phyloP scores from a whole-genome alignment of 2,113 vertebrate species.

The Pseudorasbora parva region DNA sequence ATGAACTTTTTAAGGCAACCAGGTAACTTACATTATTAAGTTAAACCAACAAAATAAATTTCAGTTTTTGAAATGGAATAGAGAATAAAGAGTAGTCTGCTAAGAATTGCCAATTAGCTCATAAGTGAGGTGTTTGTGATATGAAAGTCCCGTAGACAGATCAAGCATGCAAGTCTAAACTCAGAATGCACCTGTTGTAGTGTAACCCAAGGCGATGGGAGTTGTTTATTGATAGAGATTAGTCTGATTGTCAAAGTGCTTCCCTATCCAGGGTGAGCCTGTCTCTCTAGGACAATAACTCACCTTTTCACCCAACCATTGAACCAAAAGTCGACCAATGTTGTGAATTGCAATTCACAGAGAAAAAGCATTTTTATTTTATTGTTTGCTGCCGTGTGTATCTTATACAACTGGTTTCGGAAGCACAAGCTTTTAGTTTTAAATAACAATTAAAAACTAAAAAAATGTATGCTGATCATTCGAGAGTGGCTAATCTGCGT shows the following conservation, averaged over 20 bases:
- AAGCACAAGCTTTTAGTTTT: not conserved
- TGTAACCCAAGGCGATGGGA: slow-evolving; percentile 26
- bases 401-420: not conserved
- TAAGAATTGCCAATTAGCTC: not conserved
- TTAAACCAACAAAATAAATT: too few relatives aligned
- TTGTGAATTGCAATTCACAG: not conserved
- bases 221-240: slow-evolving; percentile 44
- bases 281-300: slow-evolving; percentile 52
- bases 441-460: too few relatives aligned
- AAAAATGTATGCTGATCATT: not conserved
- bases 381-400: not conserved
- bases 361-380: not conserved
- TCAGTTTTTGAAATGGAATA: not conserved
- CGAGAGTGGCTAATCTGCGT: slow-evolving; percentile 13
- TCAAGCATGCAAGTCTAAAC: slow-evolving; percentile 2
- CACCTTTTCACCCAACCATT: slow-evolving; percentile 62
- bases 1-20: too few relatives aligned
- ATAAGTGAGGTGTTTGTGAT: not conserved
- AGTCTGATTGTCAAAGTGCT: slow-evolving; percentile 46
- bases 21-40: too few relatives aligned
- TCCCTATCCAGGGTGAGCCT: slow-evolving; percentile 40
- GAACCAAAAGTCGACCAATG: not conserved
- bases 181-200: slow-evolving; percentile 36
- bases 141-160: not conserved
- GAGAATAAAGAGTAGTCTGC: not conserved